These are phyloP conservation scores for Melitaea athalia DNA, from an alignment of 2,888 invertebrate species.

Conservation along the genomic window DNA sequence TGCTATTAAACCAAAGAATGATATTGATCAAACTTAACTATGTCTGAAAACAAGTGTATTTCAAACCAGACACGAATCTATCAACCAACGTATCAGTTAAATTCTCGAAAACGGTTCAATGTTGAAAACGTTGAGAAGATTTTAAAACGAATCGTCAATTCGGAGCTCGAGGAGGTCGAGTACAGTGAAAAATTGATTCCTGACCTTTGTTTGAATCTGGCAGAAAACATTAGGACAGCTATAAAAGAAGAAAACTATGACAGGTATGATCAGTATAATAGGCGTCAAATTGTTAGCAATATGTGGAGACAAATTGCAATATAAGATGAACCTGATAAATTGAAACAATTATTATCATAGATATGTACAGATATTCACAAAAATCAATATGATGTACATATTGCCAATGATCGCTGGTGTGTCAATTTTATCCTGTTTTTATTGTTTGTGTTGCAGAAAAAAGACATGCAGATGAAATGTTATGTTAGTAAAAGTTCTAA, in stretches of 20 bases:
- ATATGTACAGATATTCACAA: background rate
- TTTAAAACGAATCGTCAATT: slow-evolving; percentile 81
- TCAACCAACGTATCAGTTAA: slow-evolving; percentile 85
- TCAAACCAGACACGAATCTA: slow-evolving; percentile 73
- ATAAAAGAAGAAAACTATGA: slow-evolving; percentile 86
- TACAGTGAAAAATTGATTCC: slow-evolving; percentile 83
- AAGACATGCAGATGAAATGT: slow-evolving; percentile 16
- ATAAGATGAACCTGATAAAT: background rate
- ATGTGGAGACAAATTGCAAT: background rate
- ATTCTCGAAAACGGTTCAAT: slow-evolving; percentile 84
- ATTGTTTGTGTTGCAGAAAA: slow-evolving; percentile 41
- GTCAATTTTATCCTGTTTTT: slow-evolving; percentile 45
- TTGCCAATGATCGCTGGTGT: slow-evolving; percentile 55
- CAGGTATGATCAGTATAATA: slow-evolving; percentile 66
- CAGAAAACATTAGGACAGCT: slow-evolving; percentile 82
- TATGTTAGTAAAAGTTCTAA: slow-evolving; percentile 5
- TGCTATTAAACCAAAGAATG: background rate
- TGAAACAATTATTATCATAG: background rate
- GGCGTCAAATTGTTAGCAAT: background rate
- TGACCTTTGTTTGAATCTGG: slow-evolving; percentile 81
- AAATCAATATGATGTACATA: slow-evolving; percentile 52
- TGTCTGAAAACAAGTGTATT: slow-evolving; percentile 55
- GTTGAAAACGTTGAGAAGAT: slow-evolving; percentile 83
- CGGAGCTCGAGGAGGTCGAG: slow-evolving; percentile 83
- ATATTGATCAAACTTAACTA: slow-evolving; percentile 60